Evolutionary conservation across 2,797 vertebrate genomes (phyloP).

Genomic region (Avahi laniger): DNA sequence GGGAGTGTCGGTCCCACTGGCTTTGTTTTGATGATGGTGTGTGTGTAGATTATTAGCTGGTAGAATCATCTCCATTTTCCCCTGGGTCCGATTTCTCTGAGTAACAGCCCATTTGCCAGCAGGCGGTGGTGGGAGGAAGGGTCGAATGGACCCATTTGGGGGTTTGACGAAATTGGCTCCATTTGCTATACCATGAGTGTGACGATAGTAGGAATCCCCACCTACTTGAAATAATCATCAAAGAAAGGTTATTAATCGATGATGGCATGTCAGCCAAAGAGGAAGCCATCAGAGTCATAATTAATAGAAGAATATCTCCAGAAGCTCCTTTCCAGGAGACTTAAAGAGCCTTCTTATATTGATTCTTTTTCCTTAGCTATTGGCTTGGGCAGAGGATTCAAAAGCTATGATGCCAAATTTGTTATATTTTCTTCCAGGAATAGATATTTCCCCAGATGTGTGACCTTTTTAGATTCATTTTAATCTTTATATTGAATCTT

Average conservation of each 20-base stretch:
- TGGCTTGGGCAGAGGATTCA: constrained; percentile 1
- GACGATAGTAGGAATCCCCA: neutral
- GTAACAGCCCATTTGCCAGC: neutral
- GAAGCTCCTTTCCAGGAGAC: neutral
- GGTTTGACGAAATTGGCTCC: neutral
- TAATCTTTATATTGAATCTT: constrained; percentile 21
- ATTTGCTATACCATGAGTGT: neutral
- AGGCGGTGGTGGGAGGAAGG: neutral
- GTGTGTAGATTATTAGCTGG: neutral
- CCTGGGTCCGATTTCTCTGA: neutral
- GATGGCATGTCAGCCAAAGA: neutral
- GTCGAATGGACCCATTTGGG: neutral
- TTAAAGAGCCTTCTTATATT: neutral
- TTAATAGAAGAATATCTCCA: neutral
- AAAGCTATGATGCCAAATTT: neutral
- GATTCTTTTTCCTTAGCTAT: neutral
- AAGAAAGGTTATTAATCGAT: neutral
- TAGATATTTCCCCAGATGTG: neutral
- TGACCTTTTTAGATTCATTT: neutral
- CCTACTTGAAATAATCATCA: neutral
- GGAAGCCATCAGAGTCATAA: neutral
- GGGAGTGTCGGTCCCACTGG: neutral
- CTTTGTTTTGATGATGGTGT: neutral
- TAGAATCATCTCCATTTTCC: neutral
- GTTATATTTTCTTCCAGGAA: neutral